Conservation (phyloP, 1,140 invertebrate species). For the Sarcophaga bullata region DNA sequence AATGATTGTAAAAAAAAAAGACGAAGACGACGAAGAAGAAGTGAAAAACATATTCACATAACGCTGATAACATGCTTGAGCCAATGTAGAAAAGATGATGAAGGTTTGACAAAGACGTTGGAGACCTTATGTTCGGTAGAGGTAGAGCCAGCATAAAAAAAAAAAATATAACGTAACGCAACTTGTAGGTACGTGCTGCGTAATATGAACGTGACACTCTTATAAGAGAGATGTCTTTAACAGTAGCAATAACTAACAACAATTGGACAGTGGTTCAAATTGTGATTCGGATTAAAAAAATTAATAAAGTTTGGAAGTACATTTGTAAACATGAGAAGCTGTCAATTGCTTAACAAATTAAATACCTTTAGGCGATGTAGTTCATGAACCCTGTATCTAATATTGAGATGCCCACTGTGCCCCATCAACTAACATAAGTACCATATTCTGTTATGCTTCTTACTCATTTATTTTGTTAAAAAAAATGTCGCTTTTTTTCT, state of each 20-base stretch:
- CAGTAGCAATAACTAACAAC: background rate
- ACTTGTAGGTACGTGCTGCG: constrained; percentile 27
- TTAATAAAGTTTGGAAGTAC: too few species aligned
- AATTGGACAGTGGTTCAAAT: background rate
- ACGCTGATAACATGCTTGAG: background rate
- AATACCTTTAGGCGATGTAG: too few species aligned
- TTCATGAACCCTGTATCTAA: too few species aligned
- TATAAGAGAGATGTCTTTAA: background rate
- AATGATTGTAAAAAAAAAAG: too few species aligned
- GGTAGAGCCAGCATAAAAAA: background rate
- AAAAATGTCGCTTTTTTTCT: background rate
- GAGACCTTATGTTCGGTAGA: background rate
- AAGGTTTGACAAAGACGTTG: constrained; percentile 10
- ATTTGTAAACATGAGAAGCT: too few species aligned
- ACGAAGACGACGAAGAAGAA: too few species aligned
- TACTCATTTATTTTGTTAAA: too few species aligned
- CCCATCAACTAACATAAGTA: background rate
- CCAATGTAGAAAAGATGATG: background rate
- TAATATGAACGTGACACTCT: constrained; percentile 36
- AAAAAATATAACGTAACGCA: background rate
- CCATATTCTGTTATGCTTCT: background rate
- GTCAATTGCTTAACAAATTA: too few species aligned
- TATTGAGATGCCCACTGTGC: background rate
- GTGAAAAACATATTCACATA: background rate
- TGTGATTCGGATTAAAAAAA: too few species aligned